These are phyloP conservation scores for Aspidapion aeneum DNA, from an alignment of 2,888 invertebrate genomes.

Conservation along the genomic window DNA sequence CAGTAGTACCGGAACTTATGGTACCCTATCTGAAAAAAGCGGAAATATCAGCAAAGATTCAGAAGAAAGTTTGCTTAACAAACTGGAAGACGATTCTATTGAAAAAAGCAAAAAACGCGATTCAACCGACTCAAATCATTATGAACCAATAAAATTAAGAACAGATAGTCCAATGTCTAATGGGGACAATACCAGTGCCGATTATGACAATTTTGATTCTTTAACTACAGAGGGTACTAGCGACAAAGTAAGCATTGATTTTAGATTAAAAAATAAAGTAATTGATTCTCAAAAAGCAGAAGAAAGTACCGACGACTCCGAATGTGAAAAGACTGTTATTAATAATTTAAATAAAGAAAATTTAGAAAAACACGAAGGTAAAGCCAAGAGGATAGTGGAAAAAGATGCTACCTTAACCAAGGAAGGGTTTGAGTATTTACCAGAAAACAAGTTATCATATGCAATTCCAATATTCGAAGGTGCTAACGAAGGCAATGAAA, in stretches of 20 bases:
- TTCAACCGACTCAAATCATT: slow-evolving; percentile 37
- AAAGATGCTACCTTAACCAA: slow-evolving; percentile 14
- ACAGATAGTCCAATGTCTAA: slow-evolving; percentile 50
- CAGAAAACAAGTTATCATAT: slow-evolving; percentile 39
- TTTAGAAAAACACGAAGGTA: slow-evolving; percentile 5
- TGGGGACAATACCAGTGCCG: slow-evolving; percentile 55
- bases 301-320: slow-evolving; percentile 42
- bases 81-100: slow-evolving; percentile 22
- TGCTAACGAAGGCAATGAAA: slow-evolving; percentile 56
- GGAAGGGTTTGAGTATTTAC: slow-evolving; percentile 29
- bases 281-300: slow-evolving; percentile 45
- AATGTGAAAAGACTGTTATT: slow-evolving; percentile 48
- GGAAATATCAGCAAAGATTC: slow-evolving; percentile 32
- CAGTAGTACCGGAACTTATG: slow-evolving; percentile 47
- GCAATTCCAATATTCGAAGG: slow-evolving; percentile 49
- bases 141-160: slow-evolving; percentile 45
- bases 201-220: slow-evolving; percentile 44
- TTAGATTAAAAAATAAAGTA: slow-evolving; percentile 35
- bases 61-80: slow-evolving; percentile 25
- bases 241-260: slow-evolving; percentile 56
- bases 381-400: neutral
- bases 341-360: slow-evolving; percentile 21
- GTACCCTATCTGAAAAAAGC: slow-evolving; percentile 42
- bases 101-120: slow-evolving; percentile 30
- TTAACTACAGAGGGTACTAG: slow-evolving; percentile 51